Evolutionary conservation across 2,888 invertebrate genomes (phyloP), one percentile per base, ranked within the genome.

Genomic region (Argyresthia albistria): DNA sequence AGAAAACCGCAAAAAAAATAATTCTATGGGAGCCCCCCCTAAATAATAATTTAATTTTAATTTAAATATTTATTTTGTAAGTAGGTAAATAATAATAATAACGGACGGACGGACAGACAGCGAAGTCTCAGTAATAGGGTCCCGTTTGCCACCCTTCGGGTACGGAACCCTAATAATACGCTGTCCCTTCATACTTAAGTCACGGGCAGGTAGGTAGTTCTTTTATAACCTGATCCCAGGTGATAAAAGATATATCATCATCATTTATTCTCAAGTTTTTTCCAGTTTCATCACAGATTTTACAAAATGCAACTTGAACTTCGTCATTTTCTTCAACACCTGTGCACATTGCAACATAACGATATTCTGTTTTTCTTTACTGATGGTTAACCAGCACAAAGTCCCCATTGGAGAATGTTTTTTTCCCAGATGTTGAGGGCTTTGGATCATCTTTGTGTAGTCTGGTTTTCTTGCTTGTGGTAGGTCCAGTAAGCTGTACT

Each of bases 231-330:
- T 58, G 55, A 55, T 54, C 53, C 53, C 55, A 54, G 46, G 55
- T 53, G 54, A 56, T 56, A 42, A 56, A 54, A 53, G 52, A 55
- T 53, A 53, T 46, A 50, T 57, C 52, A n/a, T 56, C 50, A 50
- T 55, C 56, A 54, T 56, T 52, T 50, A 58, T 56, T 54, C 45
- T 55, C 43, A 58, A 55, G 11, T 53, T 53, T 50, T 54, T 55
- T 50, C 54, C 55, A 56, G 55, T 56, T 36, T 55, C 49, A 50
- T 57, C 25, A 25, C 25, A 25, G 25, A 25, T 25, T 25, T 25
- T 25, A 25, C 25, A 25, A 25, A 25, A 25, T 25, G 25, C 25
- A 25, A 25, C 25, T 25, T 25, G 25, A 25, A 6, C 25, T 25
- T 25, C 25, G 25, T 25, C 25, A 25, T 25, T 25, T 2, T 25